phyloP scores from a whole-genome alignment of 2,888 invertebrate species.

The Brachyptera putata region DNA sequence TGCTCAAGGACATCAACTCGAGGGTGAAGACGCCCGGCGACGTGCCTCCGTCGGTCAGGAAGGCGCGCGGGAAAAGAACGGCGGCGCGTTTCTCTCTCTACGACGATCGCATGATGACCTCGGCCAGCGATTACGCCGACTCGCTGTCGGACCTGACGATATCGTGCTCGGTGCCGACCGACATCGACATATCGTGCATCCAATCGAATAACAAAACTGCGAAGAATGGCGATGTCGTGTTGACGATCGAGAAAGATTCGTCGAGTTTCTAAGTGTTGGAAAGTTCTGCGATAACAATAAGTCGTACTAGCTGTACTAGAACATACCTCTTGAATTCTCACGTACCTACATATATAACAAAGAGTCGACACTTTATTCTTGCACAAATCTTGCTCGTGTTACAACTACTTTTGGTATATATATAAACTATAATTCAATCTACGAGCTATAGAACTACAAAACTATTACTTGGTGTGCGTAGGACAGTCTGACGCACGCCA shows the following conservation, averaged over 20 bases:
- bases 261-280: slow-evolving; percentile 6
- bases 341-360: no score
- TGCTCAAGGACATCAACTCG: slow-evolving; percentile 66
- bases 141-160: not conserved
- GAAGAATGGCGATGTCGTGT: not conserved
- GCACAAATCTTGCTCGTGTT: not conserved
- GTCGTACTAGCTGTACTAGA: not conserved
- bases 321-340: no score
- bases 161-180: not conserved
- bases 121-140: not conserved
- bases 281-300: not conserved
- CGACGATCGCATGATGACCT: slow-evolving; percentile 83
- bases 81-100: slow-evolving; percentile 70
- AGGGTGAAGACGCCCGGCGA: slow-evolving; percentile 80
- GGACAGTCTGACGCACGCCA: not conserved
- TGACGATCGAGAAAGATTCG: slow-evolving; percentile 3
- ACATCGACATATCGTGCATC: slow-evolving; percentile 14
- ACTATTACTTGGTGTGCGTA: not conserved
- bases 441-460: not conserved
- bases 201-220: no score
- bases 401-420: not conserved
- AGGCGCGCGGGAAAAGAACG: slow-evolving; percentile 60
- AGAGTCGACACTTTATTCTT: not conserved
- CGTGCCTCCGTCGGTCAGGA: slow-evolving; percentile 71
- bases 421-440: not conserved